Conservation (phyloP, 2,113 vertebrate species). For the Corvus hawaiiensis region DNA sequence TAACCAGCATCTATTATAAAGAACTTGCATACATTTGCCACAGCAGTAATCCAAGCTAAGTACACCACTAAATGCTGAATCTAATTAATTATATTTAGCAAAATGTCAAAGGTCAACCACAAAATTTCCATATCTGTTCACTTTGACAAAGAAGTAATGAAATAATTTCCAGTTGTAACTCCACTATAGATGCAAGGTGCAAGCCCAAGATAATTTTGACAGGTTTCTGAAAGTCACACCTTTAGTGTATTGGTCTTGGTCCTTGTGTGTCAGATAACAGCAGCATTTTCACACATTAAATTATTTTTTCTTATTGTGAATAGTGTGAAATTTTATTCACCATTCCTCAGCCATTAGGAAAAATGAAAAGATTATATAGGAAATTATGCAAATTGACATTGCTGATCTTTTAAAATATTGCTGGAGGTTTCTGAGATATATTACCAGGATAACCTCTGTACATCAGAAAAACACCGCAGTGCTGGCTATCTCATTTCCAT, state of each 20-base stretch:
- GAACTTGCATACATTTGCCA: neutral
- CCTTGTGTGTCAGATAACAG: neutral
- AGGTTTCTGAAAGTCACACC: neutral
- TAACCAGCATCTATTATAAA: neutral
- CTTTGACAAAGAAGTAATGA: neutral
- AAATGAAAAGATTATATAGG: neutral
- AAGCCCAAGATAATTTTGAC: neutral
- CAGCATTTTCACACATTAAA: neutral
- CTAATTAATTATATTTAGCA: neutral
- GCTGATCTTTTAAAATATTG: slow-evolving; percentile 18
- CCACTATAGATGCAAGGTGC: neutral
- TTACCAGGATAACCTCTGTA: slow-evolving; percentile 33
- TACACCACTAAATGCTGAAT: neutral
- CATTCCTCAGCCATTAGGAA: neutral
- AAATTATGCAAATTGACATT: slow-evolving; percentile 9
- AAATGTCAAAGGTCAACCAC: neutral
- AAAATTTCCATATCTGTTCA: neutral
- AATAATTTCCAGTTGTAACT: neutral
- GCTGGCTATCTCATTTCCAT: slow-evolving; percentile 56
- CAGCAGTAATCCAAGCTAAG: neutral
- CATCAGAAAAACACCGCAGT: neutral
- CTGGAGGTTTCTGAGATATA: neutral
- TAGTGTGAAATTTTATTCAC: neutral
- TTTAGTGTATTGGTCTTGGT: neutral
- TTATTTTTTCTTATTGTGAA: neutral